Evolutionary conservation across 1,140 invertebrate genomes (phyloP).

Genomic region (Neotoxoptera formosana): DNA sequence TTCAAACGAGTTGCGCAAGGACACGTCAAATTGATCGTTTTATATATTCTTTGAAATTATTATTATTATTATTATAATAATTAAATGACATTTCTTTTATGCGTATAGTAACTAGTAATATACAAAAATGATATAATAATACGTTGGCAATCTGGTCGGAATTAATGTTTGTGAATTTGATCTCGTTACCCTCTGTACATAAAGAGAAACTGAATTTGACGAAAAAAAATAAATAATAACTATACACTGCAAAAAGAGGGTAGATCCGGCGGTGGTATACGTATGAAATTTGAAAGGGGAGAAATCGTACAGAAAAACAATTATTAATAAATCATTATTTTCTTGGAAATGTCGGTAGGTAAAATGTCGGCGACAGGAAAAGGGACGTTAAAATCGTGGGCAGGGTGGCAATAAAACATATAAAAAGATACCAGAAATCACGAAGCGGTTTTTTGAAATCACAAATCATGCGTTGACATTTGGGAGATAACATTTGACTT

Average conservation of each 20-base stretch:
- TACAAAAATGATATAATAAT: neutral
- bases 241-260: neutral
- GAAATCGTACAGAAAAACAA: conserved; percentile 57
- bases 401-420: conserved; percentile 55
- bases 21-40: neutral
- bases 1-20: neutral
- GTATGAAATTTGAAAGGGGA: conserved; percentile 55
- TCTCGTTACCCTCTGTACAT: neutral
- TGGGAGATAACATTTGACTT: conserved; percentile 55
- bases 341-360: conserved; percentile 56
- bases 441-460: conserved; percentile 52
- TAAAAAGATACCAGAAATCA: conserved; percentile 57
- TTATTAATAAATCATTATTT: conserved; percentile 58
- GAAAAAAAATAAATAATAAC: conserved; percentile 38
- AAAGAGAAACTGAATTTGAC: conserved; percentile 43
- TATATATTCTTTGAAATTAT: neutral
- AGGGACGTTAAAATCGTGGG: conserved; percentile 43
- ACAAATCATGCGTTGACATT: conserved; percentile 57
- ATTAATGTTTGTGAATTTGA: conserved; percentile 27
- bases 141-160: neutral
- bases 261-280: neutral
- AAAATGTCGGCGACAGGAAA: conserved; percentile 56
- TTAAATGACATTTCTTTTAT: neutral
- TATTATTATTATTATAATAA: neutral
- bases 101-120: neutral